phyloP scores from a whole-genome alignment of 23 tunicate species.

The Oikopleura vanhoeffeni region DNA sequence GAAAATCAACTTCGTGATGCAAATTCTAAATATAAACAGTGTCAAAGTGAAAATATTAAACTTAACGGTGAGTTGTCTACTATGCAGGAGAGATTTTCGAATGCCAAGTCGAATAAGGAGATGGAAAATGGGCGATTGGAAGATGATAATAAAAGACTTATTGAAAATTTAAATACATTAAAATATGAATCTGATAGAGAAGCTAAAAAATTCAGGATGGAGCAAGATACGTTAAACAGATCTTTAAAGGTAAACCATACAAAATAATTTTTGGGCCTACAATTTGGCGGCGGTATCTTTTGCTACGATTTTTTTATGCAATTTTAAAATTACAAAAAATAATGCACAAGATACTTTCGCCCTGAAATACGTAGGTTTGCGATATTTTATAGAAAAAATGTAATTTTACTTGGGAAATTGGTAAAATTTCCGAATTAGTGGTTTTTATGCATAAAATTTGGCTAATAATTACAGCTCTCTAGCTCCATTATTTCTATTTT shows the following conservation, averaged over 20 bases:
- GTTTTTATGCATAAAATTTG: too few relatives aligned
- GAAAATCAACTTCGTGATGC: slow-evolving; percentile 3
- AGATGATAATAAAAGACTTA: not conserved
- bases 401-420: too few relatives aligned
- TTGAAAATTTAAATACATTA: not conserved
- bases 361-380: too few relatives aligned
- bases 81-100: not conserved
- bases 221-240: not conserved
- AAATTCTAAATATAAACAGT: not conserved
- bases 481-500: too few relatives aligned
- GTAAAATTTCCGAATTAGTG: too few relatives aligned
- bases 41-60: not conserved
- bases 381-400: too few relatives aligned
- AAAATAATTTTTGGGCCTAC: not conserved
- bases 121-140: not conserved
- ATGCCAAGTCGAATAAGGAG: not conserved
- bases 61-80: not conserved
- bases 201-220: not conserved
- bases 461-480: too few relatives aligned
- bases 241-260: not conserved
- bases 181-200: not conserved
- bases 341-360: too few relatives aligned
- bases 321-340: too few relatives aligned
- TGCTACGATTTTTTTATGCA: too few relatives aligned
- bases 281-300: too few relatives aligned